These are phyloP conservation scores for Drosophila simulans DNA, from an alignment of 1,140 invertebrate genomes.

Conservation along the genomic window DNA sequence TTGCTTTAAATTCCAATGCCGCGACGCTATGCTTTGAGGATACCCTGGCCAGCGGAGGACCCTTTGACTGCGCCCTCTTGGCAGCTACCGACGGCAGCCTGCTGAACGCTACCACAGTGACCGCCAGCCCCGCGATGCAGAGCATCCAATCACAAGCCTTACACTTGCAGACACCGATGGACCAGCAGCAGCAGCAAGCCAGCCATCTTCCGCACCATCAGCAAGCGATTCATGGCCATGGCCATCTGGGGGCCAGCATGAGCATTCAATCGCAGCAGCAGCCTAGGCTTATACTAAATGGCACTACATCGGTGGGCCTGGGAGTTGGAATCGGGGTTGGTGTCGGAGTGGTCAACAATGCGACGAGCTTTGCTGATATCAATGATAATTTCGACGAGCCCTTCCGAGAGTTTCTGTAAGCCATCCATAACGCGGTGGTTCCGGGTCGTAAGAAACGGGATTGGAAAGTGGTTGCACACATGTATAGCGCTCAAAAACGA, in stretches of 20 bases:
- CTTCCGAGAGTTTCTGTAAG: constrained; percentile 78
- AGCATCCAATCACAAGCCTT: constrained; percentile 56
- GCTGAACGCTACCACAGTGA: constrained; percentile 49
- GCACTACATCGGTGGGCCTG: constrained; percentile 36
- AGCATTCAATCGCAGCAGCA: constrained; percentile 51
- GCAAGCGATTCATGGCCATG: constrained; percentile 61
- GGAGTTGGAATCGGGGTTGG: constrained; percentile 37
- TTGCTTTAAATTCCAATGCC: constrained; percentile 2
- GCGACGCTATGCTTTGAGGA: constrained; percentile 62
- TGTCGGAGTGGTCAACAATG: constrained; percentile 42
- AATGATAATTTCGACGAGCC: constrained; percentile 82
- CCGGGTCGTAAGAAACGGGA: constrained; percentile 7
- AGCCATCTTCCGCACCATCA: constrained; percentile 37
- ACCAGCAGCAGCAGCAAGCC: constrained; percentile 47
- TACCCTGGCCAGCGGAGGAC: constrained; percentile 40
- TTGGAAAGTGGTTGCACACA: neutral
- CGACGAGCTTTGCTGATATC: constrained; percentile 59
- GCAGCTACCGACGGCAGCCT: constrained; percentile 63
- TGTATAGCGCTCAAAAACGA: neutral
- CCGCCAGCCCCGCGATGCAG: constrained; percentile 52
- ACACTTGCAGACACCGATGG: constrained; percentile 59
- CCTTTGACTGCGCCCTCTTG: constrained; percentile 73
- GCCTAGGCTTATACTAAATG: constrained; percentile 71
- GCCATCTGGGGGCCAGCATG: constrained; percentile 55
- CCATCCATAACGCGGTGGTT: constrained; percentile 23